Conservation (phyloP, 2,113 vertebrate genomes). For the Donacobius atricapilla region DNA sequence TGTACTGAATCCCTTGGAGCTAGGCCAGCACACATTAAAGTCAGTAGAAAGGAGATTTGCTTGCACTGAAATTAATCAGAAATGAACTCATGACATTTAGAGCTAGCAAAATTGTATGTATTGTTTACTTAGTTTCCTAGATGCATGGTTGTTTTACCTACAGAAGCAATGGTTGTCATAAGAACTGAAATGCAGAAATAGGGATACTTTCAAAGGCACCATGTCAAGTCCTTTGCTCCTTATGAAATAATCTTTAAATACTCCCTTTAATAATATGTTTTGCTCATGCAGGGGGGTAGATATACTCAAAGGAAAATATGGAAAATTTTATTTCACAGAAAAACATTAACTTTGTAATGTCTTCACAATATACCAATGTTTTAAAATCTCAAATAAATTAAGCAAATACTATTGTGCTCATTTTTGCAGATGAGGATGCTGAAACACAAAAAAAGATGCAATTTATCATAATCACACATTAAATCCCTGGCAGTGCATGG, state of each 20-base stretch:
- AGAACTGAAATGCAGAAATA: not conserved
- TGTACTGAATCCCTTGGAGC: not conserved
- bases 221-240: not conserved
- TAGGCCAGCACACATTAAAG: not conserved
- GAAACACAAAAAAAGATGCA: not conserved
- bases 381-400: not conserved
- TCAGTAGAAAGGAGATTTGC: not conserved
- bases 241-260: not conserved
- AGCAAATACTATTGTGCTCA: not conserved
- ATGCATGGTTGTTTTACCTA: not conserved
- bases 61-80: not conserved
- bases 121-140: not conserved
- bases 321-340: not conserved
- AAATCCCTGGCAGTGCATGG: not conserved
- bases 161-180: not conserved
- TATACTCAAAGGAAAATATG: not conserved
- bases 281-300: not conserved
- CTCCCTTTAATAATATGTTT: not conserved
- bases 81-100: not conserved
- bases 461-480: not conserved
- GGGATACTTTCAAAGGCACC: not conserved
- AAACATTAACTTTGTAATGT: not conserved
- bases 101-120: not conserved
- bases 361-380: not conserved
- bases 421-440: not conserved